Base-by-base conservation (phyloP, 2,888 invertebrate species). In the Eilema griseolum region DNA sequence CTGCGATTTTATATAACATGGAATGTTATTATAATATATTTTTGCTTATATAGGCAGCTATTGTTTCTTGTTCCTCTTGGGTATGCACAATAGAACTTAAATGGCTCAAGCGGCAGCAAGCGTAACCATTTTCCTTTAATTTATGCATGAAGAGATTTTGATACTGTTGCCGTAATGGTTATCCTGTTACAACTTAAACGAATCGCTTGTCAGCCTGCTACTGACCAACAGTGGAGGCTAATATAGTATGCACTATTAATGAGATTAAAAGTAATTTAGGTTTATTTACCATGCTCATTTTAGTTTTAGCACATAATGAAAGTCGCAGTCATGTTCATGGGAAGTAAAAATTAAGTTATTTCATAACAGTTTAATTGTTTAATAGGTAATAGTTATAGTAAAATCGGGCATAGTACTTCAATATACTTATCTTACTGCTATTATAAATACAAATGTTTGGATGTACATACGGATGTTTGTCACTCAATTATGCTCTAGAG, bases 91-190 rank as follows among this genome's bases (percentile, higher is more conserved):
- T 88, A 84, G 85, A 83, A 89, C 89, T 90, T 92, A 90, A 90
- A 88, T 81, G 88, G 89, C 86, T 89, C 86, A 87, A 83, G 83
- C 84, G 82, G 88, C 83, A 86, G 86, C 83, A 80, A 74, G 80
- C 84, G 82, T 84, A 86, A 88, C 89, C 88, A 74, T 87, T 84
- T 84, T 83, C 83, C 86, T 87, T 89, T 91, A 90, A 92, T 91
- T 93, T 93, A 92, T 92, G 90, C 89, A 91, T 90, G 90, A 89
- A 84, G 89, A 90, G 91, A 91, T 91, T 91, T 90, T 91, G 91
- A 91, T 91, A 89, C 86, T 67, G 56, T 71, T 70, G 67, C 84
- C 83, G 80, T 82, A 71, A 74, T 71, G 61, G 67, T 73, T 79
- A 81, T 79, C 74, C 76, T 69, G 82, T 83, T 83, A 80, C 79